Percentiles rank a stretch among this genome's conserved stretches.
These are phyloP conservation scores for Pseudomyrmex pallidus DNA, from an alignment of 1,140 invertebrate species.

Conservation along the genomic window DNA sequence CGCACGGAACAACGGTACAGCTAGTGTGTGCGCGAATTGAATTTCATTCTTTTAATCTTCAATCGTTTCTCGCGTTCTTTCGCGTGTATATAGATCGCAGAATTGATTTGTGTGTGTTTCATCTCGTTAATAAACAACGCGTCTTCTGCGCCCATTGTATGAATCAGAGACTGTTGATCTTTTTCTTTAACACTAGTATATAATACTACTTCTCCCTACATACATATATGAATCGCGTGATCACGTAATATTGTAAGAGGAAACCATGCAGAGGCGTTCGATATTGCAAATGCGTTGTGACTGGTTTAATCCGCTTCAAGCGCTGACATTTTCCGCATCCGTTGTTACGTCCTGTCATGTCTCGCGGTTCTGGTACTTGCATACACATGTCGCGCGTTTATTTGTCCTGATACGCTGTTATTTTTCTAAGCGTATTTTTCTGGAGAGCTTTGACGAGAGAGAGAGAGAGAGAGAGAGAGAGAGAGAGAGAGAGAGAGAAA, in stretches of 20 bases:
- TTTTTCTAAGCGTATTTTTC: slow-evolving; percentile 14
- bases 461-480: too few relatives aligned
- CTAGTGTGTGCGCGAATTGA: slow-evolving; percentile 41
- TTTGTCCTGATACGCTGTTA: too few relatives aligned
- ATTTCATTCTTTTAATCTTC: slow-evolving; percentile 33
- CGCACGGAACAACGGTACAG: slow-evolving; percentile 18
- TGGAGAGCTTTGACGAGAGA: background rate
- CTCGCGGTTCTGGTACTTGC: slow-evolving; percentile 12
- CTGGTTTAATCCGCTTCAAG: background rate
- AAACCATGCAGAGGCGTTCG: slow-evolving; percentile 14
- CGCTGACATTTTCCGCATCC: background rate
- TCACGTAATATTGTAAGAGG: slow-evolving; percentile 13
- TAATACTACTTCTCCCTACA: background rate
- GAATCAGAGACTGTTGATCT: slow-evolving; percentile 7
- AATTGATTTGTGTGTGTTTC: slow-evolving; percentile 2
- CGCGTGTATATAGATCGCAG: background rate
- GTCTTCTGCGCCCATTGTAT: background rate
- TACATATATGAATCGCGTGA: background rate
- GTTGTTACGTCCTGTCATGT: slow-evolving; percentile 11
- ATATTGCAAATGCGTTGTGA: background rate
- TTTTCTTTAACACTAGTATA: background rate
- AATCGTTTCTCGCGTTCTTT: background rate
- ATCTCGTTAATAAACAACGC: background rate
- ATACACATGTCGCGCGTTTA: background rate
- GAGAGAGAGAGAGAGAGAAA: background rate